Conservation (phyloP, 2,888 invertebrate genomes). For the Ochlodes sylvanus region DNA sequence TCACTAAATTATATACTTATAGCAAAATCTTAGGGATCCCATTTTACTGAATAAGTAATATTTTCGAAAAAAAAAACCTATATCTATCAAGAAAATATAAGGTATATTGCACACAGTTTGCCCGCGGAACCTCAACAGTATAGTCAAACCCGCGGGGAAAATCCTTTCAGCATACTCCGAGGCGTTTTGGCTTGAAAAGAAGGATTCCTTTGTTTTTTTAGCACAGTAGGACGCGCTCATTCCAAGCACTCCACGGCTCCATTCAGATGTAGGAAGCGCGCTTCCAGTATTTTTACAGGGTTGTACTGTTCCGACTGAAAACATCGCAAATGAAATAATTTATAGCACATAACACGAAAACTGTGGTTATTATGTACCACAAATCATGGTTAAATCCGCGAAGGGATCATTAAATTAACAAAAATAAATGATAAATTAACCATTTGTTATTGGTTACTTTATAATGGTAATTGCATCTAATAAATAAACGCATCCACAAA, state of each 20-base stretch:
- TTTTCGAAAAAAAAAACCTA: too few relatives aligned
- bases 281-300: conserved; percentile 23
- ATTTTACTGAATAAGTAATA: too few relatives aligned
- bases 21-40: too few relatives aligned
- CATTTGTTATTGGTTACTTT: too few relatives aligned
- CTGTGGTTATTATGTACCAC: too few relatives aligned
- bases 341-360: background rate
- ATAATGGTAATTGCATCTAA: too few relatives aligned
- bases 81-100: background rate
- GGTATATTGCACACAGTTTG: background rate
- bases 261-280: conserved; percentile 27
- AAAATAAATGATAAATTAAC: too few relatives aligned
- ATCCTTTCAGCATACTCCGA: conserved; percentile 20
- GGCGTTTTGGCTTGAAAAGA: conserved; percentile 34
- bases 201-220: conserved; percentile 36
- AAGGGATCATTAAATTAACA: too few relatives aligned
- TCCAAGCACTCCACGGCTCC: conserved; percentile 22
- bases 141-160: background rate
- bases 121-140: background rate
- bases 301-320: conserved; percentile 13
- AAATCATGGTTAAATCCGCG: too few relatives aligned
- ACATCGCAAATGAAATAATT: conserved; percentile 12
- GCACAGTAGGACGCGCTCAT: conserved; percentile 24
- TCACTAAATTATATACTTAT: too few relatives aligned
- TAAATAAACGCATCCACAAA: too few relatives aligned